A percentile compares a stretch with the other conserved stretches of the same genome.
Conservation (phyloP, 2,888 invertebrate species). For the Encarsia formosa region DNA sequence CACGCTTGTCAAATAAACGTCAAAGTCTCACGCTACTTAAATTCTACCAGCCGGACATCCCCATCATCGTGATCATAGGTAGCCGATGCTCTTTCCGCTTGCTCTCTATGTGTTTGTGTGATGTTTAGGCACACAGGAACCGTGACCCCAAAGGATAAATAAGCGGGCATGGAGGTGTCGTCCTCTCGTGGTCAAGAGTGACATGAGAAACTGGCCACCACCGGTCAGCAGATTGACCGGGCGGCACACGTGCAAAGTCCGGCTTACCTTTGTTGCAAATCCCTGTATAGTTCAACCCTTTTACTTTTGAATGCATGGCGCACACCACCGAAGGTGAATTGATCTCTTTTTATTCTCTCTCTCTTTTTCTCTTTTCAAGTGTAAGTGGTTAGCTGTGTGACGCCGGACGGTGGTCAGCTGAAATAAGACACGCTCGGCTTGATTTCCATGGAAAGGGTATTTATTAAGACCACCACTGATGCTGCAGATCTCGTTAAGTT, state of each 20-base stretch:
- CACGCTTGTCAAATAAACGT: slow-evolving; percentile 10
- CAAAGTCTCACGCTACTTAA: slow-evolving; percentile 43
- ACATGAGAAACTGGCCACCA: slow-evolving; percentile 43
- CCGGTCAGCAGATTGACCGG: slow-evolving; percentile 45
- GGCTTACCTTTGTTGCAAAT: too few relatives aligned
- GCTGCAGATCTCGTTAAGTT: too few relatives aligned
- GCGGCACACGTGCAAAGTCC: too few relatives aligned
- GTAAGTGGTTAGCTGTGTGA: neutral
- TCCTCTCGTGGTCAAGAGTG: neutral
- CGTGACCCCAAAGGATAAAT: neutral
- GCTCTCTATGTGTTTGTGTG: too few relatives aligned
- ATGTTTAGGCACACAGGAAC: too few relatives aligned
- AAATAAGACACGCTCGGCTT: slow-evolving; percentile 14
- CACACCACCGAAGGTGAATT: too few relatives aligned
- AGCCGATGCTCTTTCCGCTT: too few relatives aligned
- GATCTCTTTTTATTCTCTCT: neutral
- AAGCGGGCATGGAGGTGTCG: neutral
- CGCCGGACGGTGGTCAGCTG: slow-evolving; percentile 8
- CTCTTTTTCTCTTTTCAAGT: neutral
- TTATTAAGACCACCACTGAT: too few relatives aligned
- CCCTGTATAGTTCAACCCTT: too few relatives aligned
- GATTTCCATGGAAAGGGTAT: slow-evolving; percentile 13
- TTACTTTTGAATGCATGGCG: too few relatives aligned
- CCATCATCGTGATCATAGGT: neutral
- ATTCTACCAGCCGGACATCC: neutral